Evolutionary conservation across 2,797 vertebrate genomes (phyloP), one percentile per base, ranked within the genome.

Genomic region (Chrysocyon brachyurus): DNA sequence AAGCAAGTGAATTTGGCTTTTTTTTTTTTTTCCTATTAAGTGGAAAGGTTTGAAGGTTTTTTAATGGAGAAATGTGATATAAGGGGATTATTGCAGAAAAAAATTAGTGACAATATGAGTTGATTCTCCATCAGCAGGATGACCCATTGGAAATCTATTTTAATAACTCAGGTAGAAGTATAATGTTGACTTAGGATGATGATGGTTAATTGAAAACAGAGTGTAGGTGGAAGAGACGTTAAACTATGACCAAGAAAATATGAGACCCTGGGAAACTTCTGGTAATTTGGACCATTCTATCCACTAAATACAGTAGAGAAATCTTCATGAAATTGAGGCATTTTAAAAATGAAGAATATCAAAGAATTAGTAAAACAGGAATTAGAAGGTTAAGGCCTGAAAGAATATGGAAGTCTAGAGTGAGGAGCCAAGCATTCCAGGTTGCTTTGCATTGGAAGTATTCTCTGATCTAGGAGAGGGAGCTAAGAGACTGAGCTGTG

Each of bases 31-130:
- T 17, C 16, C 15, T 91, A 0, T 70, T 40, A 24, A 31, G 14
- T 85, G 59, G 52, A 36, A 84, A 81, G 17, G 12, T 28, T 86
- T 68, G 28, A 92, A 68, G 12, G 68, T 77, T 40, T 54, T 91
- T 83, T 95, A 61, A 40, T 68, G 85, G 61, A 61, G 59, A 92
- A 92, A 92, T 91, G 26, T 72, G 63, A 46, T 26, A 24, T 31
- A 66, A 87, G 9, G 79, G 19, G 40, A 91, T 46, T 91, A 73
- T 31, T 91, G 24, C 22, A 54, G 73, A 8, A 22, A 49, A 57
- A 63, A 70, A 40, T 15, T 59, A 40, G 24, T 83, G 59, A 61
- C 40, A 82, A 1, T 63, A 78, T 93, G 54, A 83, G 40, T n/a
- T 63, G 21, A 73, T 87, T 87, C 21, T 46, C 72, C 24, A 49